These are phyloP conservation scores for Neolamprologus ventralis DNA, from an alignment of 2,113 vertebrate genomes.

Conservation along the genomic window DNA sequence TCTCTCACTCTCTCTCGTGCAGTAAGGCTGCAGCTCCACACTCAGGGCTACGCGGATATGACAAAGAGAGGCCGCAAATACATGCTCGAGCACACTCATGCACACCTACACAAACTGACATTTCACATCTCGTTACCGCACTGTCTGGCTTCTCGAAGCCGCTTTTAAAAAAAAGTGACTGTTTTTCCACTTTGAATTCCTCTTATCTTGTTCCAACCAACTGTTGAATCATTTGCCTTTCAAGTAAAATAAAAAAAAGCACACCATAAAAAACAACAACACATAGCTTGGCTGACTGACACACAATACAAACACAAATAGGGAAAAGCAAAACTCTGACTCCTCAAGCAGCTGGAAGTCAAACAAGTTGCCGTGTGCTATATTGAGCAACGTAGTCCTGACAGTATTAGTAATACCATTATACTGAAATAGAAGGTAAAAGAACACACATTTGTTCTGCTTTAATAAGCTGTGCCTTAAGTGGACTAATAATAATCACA, in stretches of 20 bases:
- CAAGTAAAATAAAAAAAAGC: background rate
- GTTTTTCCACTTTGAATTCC: slow-evolving; percentile 19
- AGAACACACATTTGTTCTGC: background rate
- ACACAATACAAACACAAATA: slow-evolving; percentile 3
- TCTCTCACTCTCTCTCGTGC: background rate
- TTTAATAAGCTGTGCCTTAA: background rate
- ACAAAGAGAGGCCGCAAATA: slow-evolving; percentile 53
- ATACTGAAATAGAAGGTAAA: background rate
- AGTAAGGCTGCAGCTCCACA: slow-evolving; percentile 62
- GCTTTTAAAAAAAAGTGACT: slow-evolving; percentile 17
- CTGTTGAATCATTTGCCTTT: slow-evolving; percentile 36
- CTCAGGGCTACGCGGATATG: slow-evolving; percentile 61
- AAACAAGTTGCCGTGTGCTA: background rate
- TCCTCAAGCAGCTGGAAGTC: background rate
- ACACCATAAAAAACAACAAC: accelerated
- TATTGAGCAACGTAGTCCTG: background rate
- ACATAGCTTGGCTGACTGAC: slow-evolving; percentile 2
- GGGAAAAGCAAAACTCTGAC: slow-evolving; percentile 18
- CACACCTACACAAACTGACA: slow-evolving; percentile 58
- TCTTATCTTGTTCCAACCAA: slow-evolving; percentile 28
- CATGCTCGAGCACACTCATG: slow-evolving; percentile 33
- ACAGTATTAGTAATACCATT: background rate
- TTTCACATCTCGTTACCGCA: slow-evolving; percentile 43
- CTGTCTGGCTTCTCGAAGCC: slow-evolving; percentile 40
- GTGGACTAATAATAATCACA: background rate